phyloP scores from a whole-genome alignment of 1,140 invertebrate species.

The Pachypeltis micranthus region DNA sequence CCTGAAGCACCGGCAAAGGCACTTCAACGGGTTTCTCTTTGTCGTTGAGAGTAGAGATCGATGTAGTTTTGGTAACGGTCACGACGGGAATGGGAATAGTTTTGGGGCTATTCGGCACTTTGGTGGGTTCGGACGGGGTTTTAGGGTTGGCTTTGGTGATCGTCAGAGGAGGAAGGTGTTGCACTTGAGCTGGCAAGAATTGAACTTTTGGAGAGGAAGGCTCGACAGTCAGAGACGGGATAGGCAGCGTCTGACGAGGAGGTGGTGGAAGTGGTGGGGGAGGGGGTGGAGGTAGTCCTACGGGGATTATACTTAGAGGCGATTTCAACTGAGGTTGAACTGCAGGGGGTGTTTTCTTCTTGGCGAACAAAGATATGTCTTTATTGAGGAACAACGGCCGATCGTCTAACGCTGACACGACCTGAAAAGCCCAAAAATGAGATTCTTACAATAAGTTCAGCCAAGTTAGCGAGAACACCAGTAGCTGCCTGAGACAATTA shows the following conservation, averaged over 20 bases:
- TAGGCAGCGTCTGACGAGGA: no score
- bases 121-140: neutral
- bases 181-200: neutral
- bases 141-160: neutral
- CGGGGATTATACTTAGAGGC: neutral
- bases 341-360: neutral
- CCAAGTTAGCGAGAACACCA: no score
- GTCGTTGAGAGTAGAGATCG: no score
- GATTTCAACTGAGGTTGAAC: neutral
- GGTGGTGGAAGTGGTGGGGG: neutral
- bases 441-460: no score
- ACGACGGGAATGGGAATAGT: neutral
- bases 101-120: neutral
- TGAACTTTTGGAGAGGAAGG: neutral
- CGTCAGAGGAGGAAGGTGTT: neutral
- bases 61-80: neutral
- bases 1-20: no score
- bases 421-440: no score
- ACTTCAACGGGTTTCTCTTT: no score
- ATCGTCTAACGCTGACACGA: conserved; percentile 6
- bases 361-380: conserved; percentile 4
- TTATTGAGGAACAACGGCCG: conserved; percentile 1
- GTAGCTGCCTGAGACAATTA: no score
- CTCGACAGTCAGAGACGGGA: neutral
- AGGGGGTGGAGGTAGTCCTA: neutral